Conservation (phyloP, 1,140 invertebrate species). For the Sinonovacula constricta region DNA sequence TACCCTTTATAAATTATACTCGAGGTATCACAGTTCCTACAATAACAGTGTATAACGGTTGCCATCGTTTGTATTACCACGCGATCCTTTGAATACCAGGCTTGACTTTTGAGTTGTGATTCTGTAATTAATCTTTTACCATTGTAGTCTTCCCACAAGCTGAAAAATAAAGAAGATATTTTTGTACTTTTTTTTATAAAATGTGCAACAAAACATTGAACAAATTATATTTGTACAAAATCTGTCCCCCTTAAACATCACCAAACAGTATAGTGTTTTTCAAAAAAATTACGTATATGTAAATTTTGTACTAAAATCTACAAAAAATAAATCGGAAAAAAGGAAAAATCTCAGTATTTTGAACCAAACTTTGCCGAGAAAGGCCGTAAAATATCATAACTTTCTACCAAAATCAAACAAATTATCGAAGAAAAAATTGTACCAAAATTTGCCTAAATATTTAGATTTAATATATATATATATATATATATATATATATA, state of each 20-base stretch:
- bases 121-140: neutral
- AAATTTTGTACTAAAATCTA: neutral
- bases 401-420: no score
- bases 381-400: no score
- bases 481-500: no score
- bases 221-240: neutral
- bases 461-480: no score
- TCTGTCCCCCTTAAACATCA: neutral
- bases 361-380: no score
- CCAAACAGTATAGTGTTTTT: neutral
- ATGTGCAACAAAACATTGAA: neutral
- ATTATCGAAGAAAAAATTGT: no score
- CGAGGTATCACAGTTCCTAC: neutral
- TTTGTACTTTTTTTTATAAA: neutral
- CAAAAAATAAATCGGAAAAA: neutral
- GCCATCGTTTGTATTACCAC: slow-evolving; percentile 33
- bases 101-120: neutral
- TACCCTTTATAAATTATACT: slow-evolving; percentile 28
- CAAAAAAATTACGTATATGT: neutral
- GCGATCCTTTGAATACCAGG: slow-evolving; percentile 14
- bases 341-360: no score
- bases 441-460: no score
- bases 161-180: neutral
- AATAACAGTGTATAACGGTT: slow-evolving; percentile 25
- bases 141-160: slow-evolving; percentile 24